Evolutionary conservation across 2,113 vertebrate species (phyloP).

Genomic region (Gopherus flavomarginatus): DNA sequence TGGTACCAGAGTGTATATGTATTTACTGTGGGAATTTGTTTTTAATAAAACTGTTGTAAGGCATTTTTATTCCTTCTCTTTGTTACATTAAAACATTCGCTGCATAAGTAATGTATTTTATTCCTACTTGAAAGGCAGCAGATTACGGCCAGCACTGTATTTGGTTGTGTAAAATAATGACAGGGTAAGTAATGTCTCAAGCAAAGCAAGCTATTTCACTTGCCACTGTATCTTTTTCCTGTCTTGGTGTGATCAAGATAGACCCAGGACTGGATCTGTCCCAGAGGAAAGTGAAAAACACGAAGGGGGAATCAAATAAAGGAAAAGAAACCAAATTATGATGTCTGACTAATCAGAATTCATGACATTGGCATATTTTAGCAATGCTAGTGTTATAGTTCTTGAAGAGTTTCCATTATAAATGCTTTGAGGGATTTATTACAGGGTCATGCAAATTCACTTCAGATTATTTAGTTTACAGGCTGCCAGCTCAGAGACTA

Average conservation of each 20-base stretch:
- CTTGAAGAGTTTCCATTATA: neutral
- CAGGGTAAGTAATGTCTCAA: slow-evolving; percentile 60
- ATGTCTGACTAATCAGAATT: neutral
- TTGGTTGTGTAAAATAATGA: slow-evolving; percentile 58
- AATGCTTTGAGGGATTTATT: neutral
- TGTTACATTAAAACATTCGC: slow-evolving; percentile 84
- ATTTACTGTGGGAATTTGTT: slow-evolving; percentile 91
- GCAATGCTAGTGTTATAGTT: neutral
- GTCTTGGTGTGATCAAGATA: neutral
- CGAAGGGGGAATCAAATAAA: neutral
- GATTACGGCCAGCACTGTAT: slow-evolving; percentile 75
- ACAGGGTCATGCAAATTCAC: neutral
- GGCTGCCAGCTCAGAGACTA: neutral
- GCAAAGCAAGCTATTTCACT: slow-evolving; percentile 62
- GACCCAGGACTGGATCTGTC: neutral
- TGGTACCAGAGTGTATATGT: slow-evolving; percentile 83
- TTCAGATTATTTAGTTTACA: neutral
- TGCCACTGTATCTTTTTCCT: neutral
- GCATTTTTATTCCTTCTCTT: slow-evolving; percentile 86
- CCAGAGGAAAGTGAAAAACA: slow-evolving; percentile 7
- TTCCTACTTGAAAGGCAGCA: slow-evolving; percentile 78
- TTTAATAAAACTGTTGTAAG: slow-evolving; percentile 88
- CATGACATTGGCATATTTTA: neutral
- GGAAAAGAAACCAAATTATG: neutral
- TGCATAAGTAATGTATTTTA: slow-evolving; percentile 86